These are phyloP conservation scores for Lathronympha strigana DNA, from an alignment of 2,888 invertebrate species.

Conservation along the genomic window DNA sequence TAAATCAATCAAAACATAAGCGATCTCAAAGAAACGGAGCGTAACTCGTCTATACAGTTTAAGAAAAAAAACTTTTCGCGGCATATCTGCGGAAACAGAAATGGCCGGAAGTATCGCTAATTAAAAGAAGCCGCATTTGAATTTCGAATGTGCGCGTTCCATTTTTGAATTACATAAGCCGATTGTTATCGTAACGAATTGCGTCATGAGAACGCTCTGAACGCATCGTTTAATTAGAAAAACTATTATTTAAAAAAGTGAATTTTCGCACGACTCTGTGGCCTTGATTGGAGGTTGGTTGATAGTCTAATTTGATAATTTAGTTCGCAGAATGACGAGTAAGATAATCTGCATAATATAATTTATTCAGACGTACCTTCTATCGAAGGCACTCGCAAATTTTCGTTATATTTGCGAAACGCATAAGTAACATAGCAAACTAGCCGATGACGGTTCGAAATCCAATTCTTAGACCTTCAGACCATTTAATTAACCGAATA, in stretches of 20 bases:
- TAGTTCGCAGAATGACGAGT: background rate
- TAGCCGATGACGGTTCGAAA: too few relatives aligned
- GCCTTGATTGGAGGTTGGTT: constrained; percentile 13
- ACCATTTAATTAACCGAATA: too few relatives aligned
- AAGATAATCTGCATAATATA: constrained; percentile 1
- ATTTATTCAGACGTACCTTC: background rate
- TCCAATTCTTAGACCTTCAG: too few relatives aligned
- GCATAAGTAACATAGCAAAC: too few relatives aligned
- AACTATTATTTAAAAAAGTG: constrained; percentile 29
- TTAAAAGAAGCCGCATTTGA: constrained; percentile 40
- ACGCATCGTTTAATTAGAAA: constrained; percentile 35
- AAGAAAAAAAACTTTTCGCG: constrained; percentile 9
- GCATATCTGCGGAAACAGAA: constrained; percentile 35
- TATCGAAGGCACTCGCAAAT: too few relatives aligned
- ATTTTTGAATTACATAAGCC: constrained; percentile 42
- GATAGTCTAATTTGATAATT: constrained; percentile 19
- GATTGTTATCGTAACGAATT: constrained; percentile 43
- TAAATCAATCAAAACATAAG: constrained; percentile 14
- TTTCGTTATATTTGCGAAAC: too few relatives aligned
- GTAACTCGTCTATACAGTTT: constrained; percentile 2
- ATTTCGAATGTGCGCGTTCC: constrained; percentile 43
- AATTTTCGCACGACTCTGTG: constrained; percentile 28
- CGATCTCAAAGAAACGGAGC: constrained; percentile 9
- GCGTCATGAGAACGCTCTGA: constrained; percentile 41
- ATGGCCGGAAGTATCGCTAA: constrained; percentile 40